phyloP scores from a whole-genome alignment of 2,797 vertebrate species.

The Gephyroberyx darwinii region DNA sequence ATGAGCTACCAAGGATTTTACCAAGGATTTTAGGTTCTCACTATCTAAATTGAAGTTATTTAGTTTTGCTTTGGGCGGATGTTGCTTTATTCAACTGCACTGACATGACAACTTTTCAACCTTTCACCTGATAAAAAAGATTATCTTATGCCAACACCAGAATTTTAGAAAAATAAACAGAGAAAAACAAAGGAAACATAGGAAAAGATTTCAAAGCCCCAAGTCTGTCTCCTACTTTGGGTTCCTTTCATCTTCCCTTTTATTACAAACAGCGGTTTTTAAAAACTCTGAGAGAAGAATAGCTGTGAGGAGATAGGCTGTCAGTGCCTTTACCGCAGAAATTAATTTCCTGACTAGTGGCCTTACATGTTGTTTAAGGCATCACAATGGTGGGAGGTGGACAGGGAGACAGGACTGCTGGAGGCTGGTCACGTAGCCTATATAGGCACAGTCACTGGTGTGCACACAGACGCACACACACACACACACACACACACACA shows the following conservation, averaged over 20 bases:
- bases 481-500: conserved; percentile 16
- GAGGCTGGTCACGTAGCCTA: conserved; percentile 39
- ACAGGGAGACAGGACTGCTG: conserved; percentile 31
- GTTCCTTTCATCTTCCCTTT: conserved; percentile 15
- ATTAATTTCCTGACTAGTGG: conserved; percentile 54
- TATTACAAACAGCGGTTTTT: conserved; percentile 18
- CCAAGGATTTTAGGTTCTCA: background rate
- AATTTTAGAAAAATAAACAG: background rate
- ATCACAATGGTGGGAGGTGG: conserved; percentile 52
- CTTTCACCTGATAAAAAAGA: conserved; percentile 15
- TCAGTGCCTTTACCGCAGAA: conserved; percentile 53
- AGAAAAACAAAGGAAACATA: conserved; percentile 16
- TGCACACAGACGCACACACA: conserved; percentile 11
- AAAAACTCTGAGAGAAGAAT: conserved; percentile 18
- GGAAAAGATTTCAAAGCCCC: conserved; percentile 13
- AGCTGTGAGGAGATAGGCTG: conserved; percentile 52
- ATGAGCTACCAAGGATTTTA: conserved; percentile 9
- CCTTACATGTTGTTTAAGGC: conserved; percentile 42
- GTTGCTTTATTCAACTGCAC: background rate
- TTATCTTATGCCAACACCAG: background rate
- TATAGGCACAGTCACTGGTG: conserved; percentile 14
- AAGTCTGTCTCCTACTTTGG: conserved; percentile 22
- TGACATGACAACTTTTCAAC: background rate
- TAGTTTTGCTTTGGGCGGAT: background rate
- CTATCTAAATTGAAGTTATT: conserved; percentile 3